These are phyloP conservation scores for Ostrea denselamellosa DNA, from an alignment of 1,140 invertebrate genomes.

Conservation along the genomic window DNA sequence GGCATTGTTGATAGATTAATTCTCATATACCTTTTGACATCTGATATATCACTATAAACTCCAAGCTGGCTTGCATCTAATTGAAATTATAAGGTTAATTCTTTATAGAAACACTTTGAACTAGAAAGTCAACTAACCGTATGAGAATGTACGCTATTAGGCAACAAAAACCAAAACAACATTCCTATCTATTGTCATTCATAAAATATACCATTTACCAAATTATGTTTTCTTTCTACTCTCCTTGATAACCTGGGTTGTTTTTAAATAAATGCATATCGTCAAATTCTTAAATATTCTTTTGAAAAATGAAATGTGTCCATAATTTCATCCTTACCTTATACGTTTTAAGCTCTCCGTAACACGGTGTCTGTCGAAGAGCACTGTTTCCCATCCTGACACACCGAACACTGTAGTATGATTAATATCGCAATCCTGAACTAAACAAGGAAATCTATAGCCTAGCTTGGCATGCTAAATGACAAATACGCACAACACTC, in stretches of 20 bases:
- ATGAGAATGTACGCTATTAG: no score
- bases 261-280: no score
- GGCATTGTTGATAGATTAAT: neutral
- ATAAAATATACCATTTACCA: no score
- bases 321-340: no score
- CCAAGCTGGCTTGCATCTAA: neutral
- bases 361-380: neutral
- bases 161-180: no score
- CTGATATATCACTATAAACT: neutral
- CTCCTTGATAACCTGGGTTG: no score
- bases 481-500: neutral
- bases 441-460: neutral
- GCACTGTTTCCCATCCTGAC: neutral
- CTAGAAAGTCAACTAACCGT: no score
- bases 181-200: no score
- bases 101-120: no score
- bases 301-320: no score
- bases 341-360: neutral
- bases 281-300: no score
- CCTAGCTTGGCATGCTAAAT: neutral
- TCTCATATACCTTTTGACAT: neutral
- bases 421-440: neutral
- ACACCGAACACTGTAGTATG: neutral
- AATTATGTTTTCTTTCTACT: no score
- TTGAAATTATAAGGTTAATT: neutral